Base-by-base conservation (phyloP, 2,888 invertebrate genomes). In the Lymantria dispar region DNA sequence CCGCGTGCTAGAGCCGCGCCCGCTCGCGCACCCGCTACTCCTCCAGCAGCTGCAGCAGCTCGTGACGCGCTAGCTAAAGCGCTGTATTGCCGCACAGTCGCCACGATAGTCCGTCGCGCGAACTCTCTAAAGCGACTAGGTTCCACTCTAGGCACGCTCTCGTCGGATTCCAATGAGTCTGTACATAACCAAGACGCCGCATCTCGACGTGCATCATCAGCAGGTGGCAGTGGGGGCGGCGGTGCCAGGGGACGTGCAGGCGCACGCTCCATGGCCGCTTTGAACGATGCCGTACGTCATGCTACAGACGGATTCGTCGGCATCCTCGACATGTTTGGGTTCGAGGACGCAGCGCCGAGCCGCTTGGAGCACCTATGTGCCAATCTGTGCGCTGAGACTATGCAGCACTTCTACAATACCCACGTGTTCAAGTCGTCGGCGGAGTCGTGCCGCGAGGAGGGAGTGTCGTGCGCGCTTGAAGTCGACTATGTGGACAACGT, bases 321-420 rank as follows among this genome's bases (percentile, higher is more conserved):
- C 41, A 98, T 98, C 74, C 92, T 98, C 50, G 98, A 98, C 83
- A 98, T 98, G 98, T 98, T 98, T 87, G 98, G 98, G 7, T 98
- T 98, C 87, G 98, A 98, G 90, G 97, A 97, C 80, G 96, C 96
- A 31, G 95, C 96, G 85, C 97, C 97, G 0, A 95, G 96, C 70
- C 96, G 97, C 64, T 91, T 98, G 67, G 98, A 98, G 83, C 98
- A 98, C 81, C 91, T 98, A 54, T 98, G 98, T 88, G 97, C 98
- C 72, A 98, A 98, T 89, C 91, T 98, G 56, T 98, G 98, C 86
- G 98, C 98, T 0, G 98, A 98, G 91, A 98, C 98, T 33, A 97
- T 98, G 97, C 98, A 98, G 83, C 98, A 98, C 85, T 98, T 98
- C 85, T 98, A 98, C 92, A 98, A 98, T 86, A 98, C 98, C 48